phyloP scores from a whole-genome alignment of 2,888 invertebrate genomes.

The Nephrotoma appendiculata region DNA sequence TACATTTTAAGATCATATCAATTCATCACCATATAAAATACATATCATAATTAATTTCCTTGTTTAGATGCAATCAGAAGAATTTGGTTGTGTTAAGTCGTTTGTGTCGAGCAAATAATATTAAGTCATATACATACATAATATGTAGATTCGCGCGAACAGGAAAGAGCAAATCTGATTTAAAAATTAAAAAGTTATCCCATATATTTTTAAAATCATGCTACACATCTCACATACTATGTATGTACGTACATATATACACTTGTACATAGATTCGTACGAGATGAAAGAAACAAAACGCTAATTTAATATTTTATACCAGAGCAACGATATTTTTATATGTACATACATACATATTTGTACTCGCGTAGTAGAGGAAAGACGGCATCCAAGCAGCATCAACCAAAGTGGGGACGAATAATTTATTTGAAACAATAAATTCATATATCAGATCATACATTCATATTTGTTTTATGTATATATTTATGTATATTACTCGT shows the following conservation, averaged over 20 bases:
- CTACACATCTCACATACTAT: neutral
- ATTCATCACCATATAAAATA: neutral
- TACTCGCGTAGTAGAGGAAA: neutral
- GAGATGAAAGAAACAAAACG: neutral
- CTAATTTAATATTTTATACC: neutral
- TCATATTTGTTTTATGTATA: no score
- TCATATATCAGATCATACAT: neutral
- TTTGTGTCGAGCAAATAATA: neutral
- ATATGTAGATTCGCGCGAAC: neutral
- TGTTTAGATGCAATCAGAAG: neutral
- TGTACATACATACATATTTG: neutral
- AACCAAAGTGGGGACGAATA: neutral
- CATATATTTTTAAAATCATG: neutral
- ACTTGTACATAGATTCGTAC: neutral
- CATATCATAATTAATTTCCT: neutral
- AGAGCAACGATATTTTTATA: neutral
- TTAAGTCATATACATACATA: neutral
- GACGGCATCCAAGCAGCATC: neutral
- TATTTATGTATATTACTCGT: neutral
- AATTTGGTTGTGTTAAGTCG: neutral
- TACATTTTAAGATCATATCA: neutral
- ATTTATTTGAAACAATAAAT: neutral
- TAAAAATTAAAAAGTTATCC: neutral
- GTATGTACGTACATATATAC: neutral
- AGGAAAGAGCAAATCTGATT: neutral